A percentile compares a stretch with the other conserved stretches of the same genome.
Conservation (phyloP, 2,113 vertebrate species). For the Choloepus hoffmanni region DNA sequence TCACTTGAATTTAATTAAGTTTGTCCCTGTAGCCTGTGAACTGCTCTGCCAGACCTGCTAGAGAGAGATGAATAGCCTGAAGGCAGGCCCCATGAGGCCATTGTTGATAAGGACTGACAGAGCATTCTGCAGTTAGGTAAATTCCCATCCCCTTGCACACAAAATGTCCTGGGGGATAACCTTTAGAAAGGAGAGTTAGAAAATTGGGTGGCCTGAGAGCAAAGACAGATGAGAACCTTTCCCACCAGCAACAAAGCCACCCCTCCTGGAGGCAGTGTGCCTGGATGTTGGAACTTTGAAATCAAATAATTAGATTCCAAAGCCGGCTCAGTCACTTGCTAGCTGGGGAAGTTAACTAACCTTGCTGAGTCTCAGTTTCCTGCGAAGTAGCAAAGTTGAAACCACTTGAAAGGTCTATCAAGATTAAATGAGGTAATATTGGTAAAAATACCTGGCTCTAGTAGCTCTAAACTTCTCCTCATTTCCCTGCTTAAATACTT, state of each 20-base stretch:
- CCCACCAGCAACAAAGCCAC: not conserved
- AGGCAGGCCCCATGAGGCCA: slow-evolving; percentile 56
- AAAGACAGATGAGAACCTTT: slow-evolving; percentile 11
- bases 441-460: not conserved
- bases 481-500: not conserved
- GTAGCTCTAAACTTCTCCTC: not conserved
- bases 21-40: slow-evolving; percentile 71
- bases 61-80: slow-evolving; percentile 57
- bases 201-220: slow-evolving; percentile 63
- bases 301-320: not conserved
- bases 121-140: slow-evolving; percentile 63
- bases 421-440: not conserved
- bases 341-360: not conserved
- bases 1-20: slow-evolving; percentile 84
- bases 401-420: not conserved
- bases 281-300: not conserved
- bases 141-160: slow-evolving; percentile 57
- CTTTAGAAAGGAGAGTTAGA: slow-evolving; percentile 50
- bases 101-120: slow-evolving; percentile 67
- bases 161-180: slow-evolving; percentile 41
- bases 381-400: not conserved
- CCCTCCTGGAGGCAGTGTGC: not conserved
- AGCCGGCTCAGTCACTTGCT: not conserved
- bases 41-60: slow-evolving; percentile 61
- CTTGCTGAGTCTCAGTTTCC: not conserved